Conservation (phyloP, 1,140 invertebrate genomes). For the Eupeodes corollae region DNA sequence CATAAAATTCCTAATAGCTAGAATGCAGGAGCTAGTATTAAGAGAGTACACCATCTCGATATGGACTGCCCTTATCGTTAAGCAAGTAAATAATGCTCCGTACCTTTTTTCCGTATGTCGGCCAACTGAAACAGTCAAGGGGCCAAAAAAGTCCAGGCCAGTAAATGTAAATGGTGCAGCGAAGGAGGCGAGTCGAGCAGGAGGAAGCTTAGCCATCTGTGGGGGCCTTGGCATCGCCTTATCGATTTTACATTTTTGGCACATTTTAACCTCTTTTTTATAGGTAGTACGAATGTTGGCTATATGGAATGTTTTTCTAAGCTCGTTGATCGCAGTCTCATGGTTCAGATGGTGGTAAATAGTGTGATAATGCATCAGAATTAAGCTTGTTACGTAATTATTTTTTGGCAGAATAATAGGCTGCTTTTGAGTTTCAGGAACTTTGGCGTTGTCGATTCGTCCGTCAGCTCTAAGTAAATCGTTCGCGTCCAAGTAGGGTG, state of each 20-base stretch:
- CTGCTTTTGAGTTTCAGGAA: neutral
- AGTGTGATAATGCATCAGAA: constrained; percentile 15
- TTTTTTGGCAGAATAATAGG: neutral
- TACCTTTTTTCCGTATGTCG: constrained; percentile 25
- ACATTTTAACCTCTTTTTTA: neutral
- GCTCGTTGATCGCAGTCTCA: neutral
- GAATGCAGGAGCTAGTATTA: constrained; percentile 29
- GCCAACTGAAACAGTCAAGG: constrained; percentile 18
- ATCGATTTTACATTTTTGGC: constrained; percentile 4
- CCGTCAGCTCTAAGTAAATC: neutral
- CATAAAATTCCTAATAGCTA: constrained; percentile 34
- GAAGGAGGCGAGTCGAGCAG: neutral
- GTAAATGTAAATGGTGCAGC: neutral
- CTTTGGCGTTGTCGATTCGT: neutral
- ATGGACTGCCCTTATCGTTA: constrained; percentile 35
- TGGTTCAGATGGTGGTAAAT: neutral
- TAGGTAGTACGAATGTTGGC: neutral
- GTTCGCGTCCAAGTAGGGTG: neutral
- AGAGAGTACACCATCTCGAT: constrained; percentile 33
- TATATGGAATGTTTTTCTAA: neutral
- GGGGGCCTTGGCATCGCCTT: neutral
- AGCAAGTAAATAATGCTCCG: constrained; percentile 34
- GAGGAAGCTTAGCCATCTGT: constrained; percentile 1
- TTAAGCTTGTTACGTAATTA: constrained; percentile 29
- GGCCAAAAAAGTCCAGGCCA: constrained; percentile 19